A percentile compares a stretch with the other conserved stretches of the same genome.
Evolutionary conservation across 2,888 invertebrate species (phyloP).

Genomic region (Teleiodes luculella): DNA sequence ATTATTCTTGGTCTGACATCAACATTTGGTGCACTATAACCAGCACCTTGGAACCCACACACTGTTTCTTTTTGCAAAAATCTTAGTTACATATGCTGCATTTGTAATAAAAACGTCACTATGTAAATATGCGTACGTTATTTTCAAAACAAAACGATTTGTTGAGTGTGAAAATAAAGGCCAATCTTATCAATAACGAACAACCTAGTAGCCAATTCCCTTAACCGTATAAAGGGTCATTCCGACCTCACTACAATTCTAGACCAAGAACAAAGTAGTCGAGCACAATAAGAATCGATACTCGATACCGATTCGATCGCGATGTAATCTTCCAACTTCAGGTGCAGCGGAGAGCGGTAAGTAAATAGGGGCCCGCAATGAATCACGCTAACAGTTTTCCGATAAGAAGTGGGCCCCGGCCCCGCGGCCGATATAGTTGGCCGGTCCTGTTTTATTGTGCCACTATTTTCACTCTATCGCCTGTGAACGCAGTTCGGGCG

Average conservation of each 20-base stretch:
- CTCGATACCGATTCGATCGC: constrained; percentile 6
- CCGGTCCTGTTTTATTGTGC: constrained; percentile 70
- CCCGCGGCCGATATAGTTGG: constrained; percentile 53
- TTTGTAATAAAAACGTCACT: too few relatives aligned
- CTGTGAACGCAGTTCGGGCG: constrained; percentile 63
- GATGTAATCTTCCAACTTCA: constrained; percentile 28
- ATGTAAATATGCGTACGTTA: too few relatives aligned
- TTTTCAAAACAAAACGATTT: too few relatives aligned
- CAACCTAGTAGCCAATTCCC: neutral
- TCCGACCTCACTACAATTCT: neutral
- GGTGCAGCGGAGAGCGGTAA: constrained; percentile 41
- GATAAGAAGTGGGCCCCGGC: constrained; percentile 58
- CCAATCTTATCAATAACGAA: too few relatives aligned
- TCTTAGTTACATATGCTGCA: too few relatives aligned
- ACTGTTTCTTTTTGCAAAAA: too few relatives aligned
- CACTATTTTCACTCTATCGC: constrained; percentile 72
- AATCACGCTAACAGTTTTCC: constrained; percentile 72
- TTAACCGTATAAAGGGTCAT: neutral
- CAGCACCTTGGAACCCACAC: too few relatives aligned
- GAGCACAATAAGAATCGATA: constrained; percentile 5
- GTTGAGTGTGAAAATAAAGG: too few relatives aligned
- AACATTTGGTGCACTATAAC: too few relatives aligned
- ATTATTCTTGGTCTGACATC: too few relatives aligned
- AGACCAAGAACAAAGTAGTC: constrained; percentile 1
- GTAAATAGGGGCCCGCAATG: constrained; percentile 61